phyloP scores from a whole-genome alignment of 2,113 vertebrate species.

The Oncorhynchus masou region DNA sequence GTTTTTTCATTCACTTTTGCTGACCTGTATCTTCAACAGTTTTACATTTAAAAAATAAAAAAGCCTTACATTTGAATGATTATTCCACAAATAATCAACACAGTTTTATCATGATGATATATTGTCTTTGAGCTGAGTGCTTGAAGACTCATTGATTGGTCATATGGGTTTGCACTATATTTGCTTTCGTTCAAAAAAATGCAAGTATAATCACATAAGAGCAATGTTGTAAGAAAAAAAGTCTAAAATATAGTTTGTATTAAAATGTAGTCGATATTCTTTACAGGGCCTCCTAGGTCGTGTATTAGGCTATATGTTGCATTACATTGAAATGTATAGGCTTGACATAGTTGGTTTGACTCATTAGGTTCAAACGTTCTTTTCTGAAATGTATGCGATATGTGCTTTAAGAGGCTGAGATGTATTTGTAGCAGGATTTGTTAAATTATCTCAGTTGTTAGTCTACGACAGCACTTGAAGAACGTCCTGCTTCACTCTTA shows the following conservation, averaged over 20 bases:
- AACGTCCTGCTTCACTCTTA: neutral
- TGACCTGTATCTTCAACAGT: constrained; percentile 47
- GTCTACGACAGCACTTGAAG: neutral
- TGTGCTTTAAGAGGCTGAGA: neutral
- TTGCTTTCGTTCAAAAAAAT: too few species aligned
- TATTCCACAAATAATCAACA: constrained; percentile 1
- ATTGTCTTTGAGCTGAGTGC: too few species aligned
- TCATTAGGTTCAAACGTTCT: neutral
- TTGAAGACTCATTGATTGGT: too few species aligned
- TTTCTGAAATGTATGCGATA: neutral
- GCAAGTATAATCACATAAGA: too few species aligned
- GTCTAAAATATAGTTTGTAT: too few species aligned
- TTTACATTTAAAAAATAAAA: constrained; percentile 64
- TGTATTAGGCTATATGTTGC: too few species aligned
- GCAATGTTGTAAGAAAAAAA: too few species aligned
- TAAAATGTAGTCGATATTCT: too few species aligned
- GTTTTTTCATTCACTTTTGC: constrained; percentile 30
- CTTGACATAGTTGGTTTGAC: neutral
- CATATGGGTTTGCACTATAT: too few species aligned
- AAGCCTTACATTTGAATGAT: constrained; percentile 51
- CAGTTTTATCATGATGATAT: too few species aligned
- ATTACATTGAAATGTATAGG: too few species aligned
- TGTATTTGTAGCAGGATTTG: neutral
- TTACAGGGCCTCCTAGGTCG: too few species aligned
- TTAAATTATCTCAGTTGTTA: neutral